Evolutionary conservation across 2,888 invertebrate species (phyloP), one percentile per base, ranked within the genome.

Genomic region (Stenurella melanura): DNA sequence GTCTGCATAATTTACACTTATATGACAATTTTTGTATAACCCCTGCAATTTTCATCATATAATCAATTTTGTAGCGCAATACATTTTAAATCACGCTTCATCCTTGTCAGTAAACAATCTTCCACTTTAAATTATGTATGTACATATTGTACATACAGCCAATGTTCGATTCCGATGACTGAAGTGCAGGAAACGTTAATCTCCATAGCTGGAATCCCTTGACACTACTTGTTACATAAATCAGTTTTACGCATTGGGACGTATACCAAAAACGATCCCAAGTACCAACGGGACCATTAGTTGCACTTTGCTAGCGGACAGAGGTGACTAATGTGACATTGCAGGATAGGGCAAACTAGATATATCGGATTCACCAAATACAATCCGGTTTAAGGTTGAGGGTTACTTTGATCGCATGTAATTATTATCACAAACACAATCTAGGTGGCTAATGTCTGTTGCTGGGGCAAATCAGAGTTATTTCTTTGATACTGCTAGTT

Each of bases 161-260:
- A 50, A 50, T 50, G n/a, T 50, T n/a, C 0, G 6, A 42, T 42
- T 42, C 7, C 42, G 3, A 50, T 50, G n/a, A 3, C 4, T 7
- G 42, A 12, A 12, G 15, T 3, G 7, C 42, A 42, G 42, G 42
- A 42, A 50, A 17, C n/a, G 26, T 12, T 60, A 60, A 60, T 26
- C 15, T 12, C 30, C 3, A 10, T n/a, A 6, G 11, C n/a, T 26
- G 9, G n/a, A 66, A 42, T 66, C 66, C 19, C 66, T n/a, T 50
- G 66, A 66, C 50, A 19, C 50, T 50, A 12, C 54, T 50, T 19
- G 66, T n/a, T 15, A 18, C 21, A 21, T 66, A 66, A 66, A 66
- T 66, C 66, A 66, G 15, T 19, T 12, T 21, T 50, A 38, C 26
- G 54, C 21, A 50, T 19, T 54, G 66, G 66, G 66, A 50, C 12